Conservation (phyloP, 1,140 invertebrate genomes). For the Conopomorpha cramerella region DNA sequence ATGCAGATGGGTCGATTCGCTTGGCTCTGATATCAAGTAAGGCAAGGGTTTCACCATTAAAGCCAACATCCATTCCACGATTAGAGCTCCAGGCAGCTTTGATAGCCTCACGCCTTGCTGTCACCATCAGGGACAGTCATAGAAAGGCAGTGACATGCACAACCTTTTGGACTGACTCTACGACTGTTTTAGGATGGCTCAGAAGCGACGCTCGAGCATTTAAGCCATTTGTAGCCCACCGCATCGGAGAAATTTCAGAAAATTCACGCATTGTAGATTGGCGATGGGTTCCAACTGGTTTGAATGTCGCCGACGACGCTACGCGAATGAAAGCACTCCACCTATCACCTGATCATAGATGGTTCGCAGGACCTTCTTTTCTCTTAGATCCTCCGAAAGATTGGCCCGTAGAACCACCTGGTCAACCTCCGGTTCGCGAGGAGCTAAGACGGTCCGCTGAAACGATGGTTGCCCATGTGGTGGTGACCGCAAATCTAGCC, state of each 20-base stretch:
- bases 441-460: background rate
- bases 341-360: background rate
- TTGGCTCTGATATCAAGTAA: conserved; percentile 4
- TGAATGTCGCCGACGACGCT: conserved; percentile 17
- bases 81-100: conserved; percentile 5
- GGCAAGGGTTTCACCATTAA: conserved; percentile 3
- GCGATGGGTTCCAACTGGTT: conserved; percentile 12
- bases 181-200: background rate
- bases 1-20: background rate
- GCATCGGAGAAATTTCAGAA: conserved; percentile 26
- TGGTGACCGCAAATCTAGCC: background rate
- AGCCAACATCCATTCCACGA: conserved; percentile 5
- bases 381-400: background rate
- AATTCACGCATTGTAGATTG: conserved; percentile 8
- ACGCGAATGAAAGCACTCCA: conserved; percentile 4
- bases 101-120: conserved; percentile 3
- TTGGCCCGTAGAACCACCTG: background rate
- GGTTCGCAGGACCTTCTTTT: background rate
- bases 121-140: conserved; percentile 3
- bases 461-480: background rate
- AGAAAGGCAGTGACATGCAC: background rate
- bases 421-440: background rate
- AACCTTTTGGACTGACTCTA: conserved; percentile 1
- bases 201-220: conserved; percentile 6
- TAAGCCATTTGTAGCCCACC: conserved; percentile 33